These are phyloP conservation scores for Mesorhabditis spiculigera DNA, from an alignment of 2,888 invertebrate genomes.

Conservation along the genomic window DNA sequence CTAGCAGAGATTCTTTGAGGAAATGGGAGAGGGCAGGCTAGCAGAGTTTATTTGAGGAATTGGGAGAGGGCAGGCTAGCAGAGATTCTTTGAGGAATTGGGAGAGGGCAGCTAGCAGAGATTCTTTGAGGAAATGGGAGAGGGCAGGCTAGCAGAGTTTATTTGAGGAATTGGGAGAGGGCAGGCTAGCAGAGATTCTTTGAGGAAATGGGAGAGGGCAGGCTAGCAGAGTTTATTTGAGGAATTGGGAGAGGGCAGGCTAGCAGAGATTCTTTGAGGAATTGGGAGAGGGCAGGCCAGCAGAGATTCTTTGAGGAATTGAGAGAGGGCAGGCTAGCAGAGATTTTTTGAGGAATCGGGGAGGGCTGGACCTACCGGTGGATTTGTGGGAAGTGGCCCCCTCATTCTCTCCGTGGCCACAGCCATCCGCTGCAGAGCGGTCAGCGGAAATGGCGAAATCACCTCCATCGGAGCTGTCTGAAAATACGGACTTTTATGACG, in stretches of 20 bases:
- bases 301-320: background rate
- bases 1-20: background rate
- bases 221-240: background rate
- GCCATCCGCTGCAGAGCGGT: slow-evolving; percentile 3
- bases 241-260: background rate
- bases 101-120: background rate
- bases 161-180: background rate
- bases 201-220: background rate
- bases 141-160: background rate
- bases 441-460: background rate
- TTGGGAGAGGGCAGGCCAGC: background rate
- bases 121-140: background rate
- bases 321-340: background rate
- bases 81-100: too few species aligned
- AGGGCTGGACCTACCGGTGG: background rate
- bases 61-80: background rate
- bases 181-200: background rate
- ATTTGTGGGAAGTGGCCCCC: background rate
- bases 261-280: background rate
- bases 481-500: background rate
- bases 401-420: background rate
- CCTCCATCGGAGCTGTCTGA: background rate
- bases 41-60: background rate
- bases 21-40: background rate
- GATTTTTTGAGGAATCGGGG: background rate